Percentiles rank a stretch among this genome's conserved stretches.
phyloP scores from a whole-genome alignment of 2,797 vertebrate species.

The Mastacembelus armatus region DNA sequence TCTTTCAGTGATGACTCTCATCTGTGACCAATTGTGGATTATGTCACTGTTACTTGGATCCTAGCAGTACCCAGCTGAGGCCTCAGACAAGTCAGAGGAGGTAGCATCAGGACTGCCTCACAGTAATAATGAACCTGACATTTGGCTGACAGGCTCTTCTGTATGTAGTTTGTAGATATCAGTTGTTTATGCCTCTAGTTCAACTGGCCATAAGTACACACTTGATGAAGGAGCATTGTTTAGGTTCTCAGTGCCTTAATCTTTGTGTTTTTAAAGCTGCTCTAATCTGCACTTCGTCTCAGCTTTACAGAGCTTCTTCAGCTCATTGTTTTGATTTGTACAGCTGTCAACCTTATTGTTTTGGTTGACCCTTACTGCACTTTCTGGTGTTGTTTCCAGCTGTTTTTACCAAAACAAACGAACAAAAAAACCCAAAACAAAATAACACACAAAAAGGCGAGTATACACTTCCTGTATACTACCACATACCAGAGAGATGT shows the following conservation, averaged over 20 bases:
- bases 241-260: too few species aligned
- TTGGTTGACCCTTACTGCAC: neutral
- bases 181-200: constrained; percentile 17
- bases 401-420: neutral
- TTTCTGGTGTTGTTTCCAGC: neutral
- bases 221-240: too few species aligned
- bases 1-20: neutral
- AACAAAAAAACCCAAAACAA: too few species aligned
- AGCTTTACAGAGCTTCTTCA: neutral
- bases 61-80: constrained; percentile 12
- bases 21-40: constrained; percentile 10
- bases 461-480: too few species aligned
- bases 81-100: constrained; percentile 25
- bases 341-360: neutral
- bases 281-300: neutral
- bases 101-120: constrained; percentile 8
- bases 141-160: constrained; percentile 26
- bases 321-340: neutral
- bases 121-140: too few species aligned
- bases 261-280: constrained; percentile 2
- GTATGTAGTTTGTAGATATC: constrained; percentile 5
- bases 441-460: too few species aligned
- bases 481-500: neutral
- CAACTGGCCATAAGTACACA: constrained; percentile 9
- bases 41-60: constrained; percentile 3